These are phyloP conservation scores for Enteromius afrohamiltoni DNA, from an alignment of 2,797 vertebrate genomes.

Conservation along the genomic window DNA sequence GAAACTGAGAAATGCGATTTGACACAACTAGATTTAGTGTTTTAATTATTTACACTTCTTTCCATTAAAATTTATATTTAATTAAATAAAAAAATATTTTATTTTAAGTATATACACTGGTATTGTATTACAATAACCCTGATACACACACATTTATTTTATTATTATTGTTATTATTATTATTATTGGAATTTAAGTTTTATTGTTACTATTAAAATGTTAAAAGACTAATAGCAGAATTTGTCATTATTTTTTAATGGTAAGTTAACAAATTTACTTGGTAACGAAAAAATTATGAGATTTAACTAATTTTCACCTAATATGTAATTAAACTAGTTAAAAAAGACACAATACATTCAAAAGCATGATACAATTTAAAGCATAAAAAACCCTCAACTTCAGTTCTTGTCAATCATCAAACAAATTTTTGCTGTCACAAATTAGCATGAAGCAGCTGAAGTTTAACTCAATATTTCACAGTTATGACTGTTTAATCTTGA, in stretches of 20 bases:
- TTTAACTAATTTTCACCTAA: neutral
- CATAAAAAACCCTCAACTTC: neutral
- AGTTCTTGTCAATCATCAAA: neutral
- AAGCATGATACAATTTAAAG: neutral
- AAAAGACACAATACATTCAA: neutral
- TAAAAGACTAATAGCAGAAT: neutral
- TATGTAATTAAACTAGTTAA: neutral
- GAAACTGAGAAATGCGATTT: neutral
- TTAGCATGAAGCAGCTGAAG: neutral
- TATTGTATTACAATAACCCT: neutral
- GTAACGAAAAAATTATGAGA: neutral
- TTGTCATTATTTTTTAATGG: neutral
- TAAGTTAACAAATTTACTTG: neutral
- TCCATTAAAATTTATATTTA: neutral
- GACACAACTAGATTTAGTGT: neutral
- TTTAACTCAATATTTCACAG: neutral
- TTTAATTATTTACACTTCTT: neutral
- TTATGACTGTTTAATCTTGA: neutral
- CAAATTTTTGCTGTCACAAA: neutral
- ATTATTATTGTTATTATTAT: neutral
- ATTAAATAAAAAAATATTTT: neutral
- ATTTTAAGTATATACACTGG: neutral
- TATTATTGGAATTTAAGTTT: neutral
- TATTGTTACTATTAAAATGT: neutral
- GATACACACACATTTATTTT: neutral